Conservation (phyloP, 1,140 invertebrate species). For the Drosophila rhopaloa region DNA sequence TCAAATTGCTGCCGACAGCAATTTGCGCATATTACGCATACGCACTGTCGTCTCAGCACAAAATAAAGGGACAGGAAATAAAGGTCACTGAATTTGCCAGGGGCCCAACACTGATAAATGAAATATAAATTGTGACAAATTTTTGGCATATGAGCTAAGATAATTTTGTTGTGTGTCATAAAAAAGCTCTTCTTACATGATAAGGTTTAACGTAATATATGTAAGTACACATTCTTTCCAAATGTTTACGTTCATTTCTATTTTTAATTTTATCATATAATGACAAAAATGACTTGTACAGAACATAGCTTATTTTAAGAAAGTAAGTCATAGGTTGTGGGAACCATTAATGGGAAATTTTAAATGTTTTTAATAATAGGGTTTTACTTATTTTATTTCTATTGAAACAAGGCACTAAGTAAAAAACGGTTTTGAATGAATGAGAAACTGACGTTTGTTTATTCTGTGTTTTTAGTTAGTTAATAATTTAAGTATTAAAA, state of each 20-base stretch:
- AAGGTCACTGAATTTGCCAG: conserved; percentile 13
- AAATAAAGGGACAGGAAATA: conserved; percentile 19
- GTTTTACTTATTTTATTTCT: too few species aligned
- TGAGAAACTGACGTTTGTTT: too few species aligned
- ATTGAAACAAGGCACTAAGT: too few species aligned
- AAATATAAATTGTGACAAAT: conserved; percentile 24
- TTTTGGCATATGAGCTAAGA: background rate
- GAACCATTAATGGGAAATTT: too few species aligned
- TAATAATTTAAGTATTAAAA: background rate
- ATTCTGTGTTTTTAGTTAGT: too few species aligned
- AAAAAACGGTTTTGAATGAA: too few species aligned
- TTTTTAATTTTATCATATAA: too few species aligned
- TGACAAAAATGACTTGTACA: too few species aligned
- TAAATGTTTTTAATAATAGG: too few species aligned
- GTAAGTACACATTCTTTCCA: background rate
- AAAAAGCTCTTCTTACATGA: background rate
- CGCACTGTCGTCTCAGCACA: conserved; percentile 30
- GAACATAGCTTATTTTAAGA: too few species aligned
- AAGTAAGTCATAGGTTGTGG: too few species aligned
- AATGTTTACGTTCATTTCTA: background rate
- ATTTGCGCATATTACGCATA: conserved; percentile 56
- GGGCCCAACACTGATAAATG: conserved; percentile 39
- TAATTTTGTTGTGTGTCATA: background rate
- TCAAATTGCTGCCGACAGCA: conserved; percentile 37
- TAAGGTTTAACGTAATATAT: background rate